Conservation (phyloP, 2,113 vertebrate species). For the rabbit (Oryctolagus cuniculus) region DNA sequence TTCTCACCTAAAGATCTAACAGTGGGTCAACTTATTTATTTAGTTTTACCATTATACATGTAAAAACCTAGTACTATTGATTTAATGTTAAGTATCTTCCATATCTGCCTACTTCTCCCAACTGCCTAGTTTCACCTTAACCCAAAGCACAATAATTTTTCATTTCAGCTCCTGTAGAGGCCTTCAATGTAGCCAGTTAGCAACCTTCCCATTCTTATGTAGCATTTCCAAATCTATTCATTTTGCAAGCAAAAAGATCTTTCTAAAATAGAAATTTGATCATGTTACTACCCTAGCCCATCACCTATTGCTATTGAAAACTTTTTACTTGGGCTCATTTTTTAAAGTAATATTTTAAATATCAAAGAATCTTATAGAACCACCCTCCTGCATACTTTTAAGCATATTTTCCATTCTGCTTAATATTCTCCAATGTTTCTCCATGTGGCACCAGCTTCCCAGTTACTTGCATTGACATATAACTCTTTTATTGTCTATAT, state of each 20-base stretch:
- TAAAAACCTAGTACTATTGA: neutral
- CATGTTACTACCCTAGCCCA: neutral
- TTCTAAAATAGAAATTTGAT: conserved; percentile 17
- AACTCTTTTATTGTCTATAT: neutral
- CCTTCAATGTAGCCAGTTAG: conserved; percentile 2
- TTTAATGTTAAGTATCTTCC: neutral
- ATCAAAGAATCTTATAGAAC: neutral
- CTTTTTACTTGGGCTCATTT: conserved; percentile 27
- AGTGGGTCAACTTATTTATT: too few species aligned
- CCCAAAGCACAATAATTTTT: neutral
- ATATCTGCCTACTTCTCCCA: neutral
- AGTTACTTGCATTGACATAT: neutral
- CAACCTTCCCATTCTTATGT: neutral
- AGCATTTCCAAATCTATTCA: neutral
- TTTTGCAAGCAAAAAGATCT: neutral
- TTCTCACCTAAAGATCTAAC: too few species aligned
- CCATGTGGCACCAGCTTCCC: neutral
- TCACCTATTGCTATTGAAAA: neutral
- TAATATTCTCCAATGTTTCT: neutral
- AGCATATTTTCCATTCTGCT: neutral
- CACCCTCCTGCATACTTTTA: neutral
- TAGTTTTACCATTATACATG: too few species aligned
- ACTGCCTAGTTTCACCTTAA: too few species aligned
- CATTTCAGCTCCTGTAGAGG: neutral
- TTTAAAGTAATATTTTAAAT: conserved; percentile 15